Conservation (phyloP, 2,797 vertebrate genomes). For the Eleutherodactylus coqui region DNA sequence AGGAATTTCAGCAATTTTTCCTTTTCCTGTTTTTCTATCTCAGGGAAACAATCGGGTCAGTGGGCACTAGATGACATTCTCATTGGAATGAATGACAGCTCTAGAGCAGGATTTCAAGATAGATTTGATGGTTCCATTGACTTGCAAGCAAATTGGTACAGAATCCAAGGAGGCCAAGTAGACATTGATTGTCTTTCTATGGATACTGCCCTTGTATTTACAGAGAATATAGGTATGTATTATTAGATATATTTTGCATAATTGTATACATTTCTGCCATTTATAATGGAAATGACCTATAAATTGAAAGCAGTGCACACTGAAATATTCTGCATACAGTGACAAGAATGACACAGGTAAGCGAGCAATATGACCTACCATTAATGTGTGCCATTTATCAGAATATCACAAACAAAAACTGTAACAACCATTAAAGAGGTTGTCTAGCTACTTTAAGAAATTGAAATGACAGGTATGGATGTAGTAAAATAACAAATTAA, state of each 20-base stretch:
- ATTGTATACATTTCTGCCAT: background rate
- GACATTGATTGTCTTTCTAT: conserved; percentile 92
- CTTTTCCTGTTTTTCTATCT: background rate
- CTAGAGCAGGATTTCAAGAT: conserved; percentile 93
- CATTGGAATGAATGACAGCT: conserved; percentile 98
- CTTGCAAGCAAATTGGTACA: conserved; percentile 94
- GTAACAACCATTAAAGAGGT: too few species aligned
- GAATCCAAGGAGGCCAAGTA: conserved; percentile 94
- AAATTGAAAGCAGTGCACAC: background rate
- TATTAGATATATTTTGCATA: background rate
- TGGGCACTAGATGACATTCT: conserved; percentile 96
- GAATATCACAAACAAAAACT: too few species aligned
- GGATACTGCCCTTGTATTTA: conserved; percentile 92
- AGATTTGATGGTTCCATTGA: conserved; percentile 91
- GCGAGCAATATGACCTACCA: too few species aligned
- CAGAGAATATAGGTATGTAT: conserved; percentile 83
- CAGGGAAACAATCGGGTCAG: conserved; percentile 94
- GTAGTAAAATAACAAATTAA: too few species aligned
- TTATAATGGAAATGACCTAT: background rate
- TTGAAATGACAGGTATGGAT: too few species aligned
- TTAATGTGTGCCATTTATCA: too few species aligned
- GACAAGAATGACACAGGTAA: background rate
- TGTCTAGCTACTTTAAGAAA: too few species aligned
- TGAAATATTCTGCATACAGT: background rate
- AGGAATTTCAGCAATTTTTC: background rate